phyloP scores from a whole-genome alignment of 2,113 vertebrate genomes.

The Elgaria multicarinata region DNA sequence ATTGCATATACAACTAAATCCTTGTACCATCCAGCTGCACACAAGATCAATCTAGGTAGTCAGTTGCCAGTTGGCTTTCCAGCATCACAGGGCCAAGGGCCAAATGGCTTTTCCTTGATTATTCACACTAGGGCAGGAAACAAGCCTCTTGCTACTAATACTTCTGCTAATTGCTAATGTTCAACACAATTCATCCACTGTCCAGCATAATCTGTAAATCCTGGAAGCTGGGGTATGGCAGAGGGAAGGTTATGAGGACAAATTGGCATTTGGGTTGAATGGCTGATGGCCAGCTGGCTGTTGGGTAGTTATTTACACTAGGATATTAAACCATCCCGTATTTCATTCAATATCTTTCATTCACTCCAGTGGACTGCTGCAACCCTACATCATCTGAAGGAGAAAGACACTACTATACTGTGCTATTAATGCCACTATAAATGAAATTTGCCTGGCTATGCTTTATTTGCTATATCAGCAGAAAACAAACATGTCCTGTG shows the following conservation, averaged over 20 bases:
- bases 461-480: background rate
- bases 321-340: background rate
- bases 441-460: background rate
- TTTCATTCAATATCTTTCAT: accelerated
- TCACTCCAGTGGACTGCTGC: background rate
- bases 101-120: conserved; percentile 26
- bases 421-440: background rate
- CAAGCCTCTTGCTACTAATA: conserved; percentile 26
- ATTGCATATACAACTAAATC: background rate
- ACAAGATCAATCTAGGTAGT: background rate
- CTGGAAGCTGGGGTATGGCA: background rate
- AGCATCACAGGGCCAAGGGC: background rate
- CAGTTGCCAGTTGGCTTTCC: background rate
- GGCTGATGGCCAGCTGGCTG: conserved; percentile 14
- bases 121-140: conserved; percentile 19
- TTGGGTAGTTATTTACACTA: conserved; percentile 8
- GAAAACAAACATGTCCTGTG: background rate
- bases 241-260: background rate
- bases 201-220: conserved; percentile 25
- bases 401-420: background rate
- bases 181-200: background rate
- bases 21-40: background rate
- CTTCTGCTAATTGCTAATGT: conserved; percentile 26
- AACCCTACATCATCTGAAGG: conserved; percentile 5
- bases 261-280: conserved; percentile 11